Percentiles rank a stretch among this genome's conserved stretches.
These are phyloP conservation scores for Drosophila pseudoananassae DNA, from an alignment of 1,140 invertebrate genomes.

Conservation along the genomic window DNA sequence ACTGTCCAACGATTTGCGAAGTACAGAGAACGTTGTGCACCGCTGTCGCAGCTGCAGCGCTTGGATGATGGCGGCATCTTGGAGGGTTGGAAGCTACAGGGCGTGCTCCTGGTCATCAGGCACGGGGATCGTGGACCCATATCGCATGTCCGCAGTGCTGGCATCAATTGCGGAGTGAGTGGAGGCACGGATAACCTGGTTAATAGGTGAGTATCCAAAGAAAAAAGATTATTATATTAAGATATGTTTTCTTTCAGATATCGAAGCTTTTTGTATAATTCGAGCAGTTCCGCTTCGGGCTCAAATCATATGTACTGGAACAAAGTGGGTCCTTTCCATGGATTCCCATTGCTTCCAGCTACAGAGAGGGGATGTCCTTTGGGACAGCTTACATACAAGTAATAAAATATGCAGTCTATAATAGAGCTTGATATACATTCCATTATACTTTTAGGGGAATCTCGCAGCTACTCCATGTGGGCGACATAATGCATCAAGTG, in stretches of 20 bases:
- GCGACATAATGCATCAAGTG: constrained; percentile 88
- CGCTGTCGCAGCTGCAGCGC: constrained; percentile 87
- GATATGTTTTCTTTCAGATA: constrained; percentile 72
- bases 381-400: constrained; percentile 89
- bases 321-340: constrained; percentile 92
- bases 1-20: constrained; percentile 66
- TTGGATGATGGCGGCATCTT: constrained; percentile 88
- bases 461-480: constrained; percentile 91
- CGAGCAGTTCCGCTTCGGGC: constrained; percentile 84
- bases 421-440: background rate
- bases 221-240: background rate
- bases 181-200: constrained; percentile 84
- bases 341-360: constrained; percentile 90
- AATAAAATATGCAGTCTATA: constrained; percentile 52
- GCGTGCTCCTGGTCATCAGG: constrained; percentile 91
- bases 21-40: constrained; percentile 86
- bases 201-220: constrained; percentile 79
- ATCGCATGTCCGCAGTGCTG: constrained; percentile 89
- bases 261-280: constrained; percentile 87
- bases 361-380: constrained; percentile 86
- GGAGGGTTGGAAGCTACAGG: constrained; percentile 89
- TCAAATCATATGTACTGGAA: constrained; percentile 88
- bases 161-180: constrained; percentile 90
- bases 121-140: constrained; percentile 95
- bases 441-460: constrained; percentile 84